Percentiles rank a stretch among this genome's conserved stretches.
Conservation (phyloP, 2,113 vertebrate species). For the Tauraco erythrolophus region DNA sequence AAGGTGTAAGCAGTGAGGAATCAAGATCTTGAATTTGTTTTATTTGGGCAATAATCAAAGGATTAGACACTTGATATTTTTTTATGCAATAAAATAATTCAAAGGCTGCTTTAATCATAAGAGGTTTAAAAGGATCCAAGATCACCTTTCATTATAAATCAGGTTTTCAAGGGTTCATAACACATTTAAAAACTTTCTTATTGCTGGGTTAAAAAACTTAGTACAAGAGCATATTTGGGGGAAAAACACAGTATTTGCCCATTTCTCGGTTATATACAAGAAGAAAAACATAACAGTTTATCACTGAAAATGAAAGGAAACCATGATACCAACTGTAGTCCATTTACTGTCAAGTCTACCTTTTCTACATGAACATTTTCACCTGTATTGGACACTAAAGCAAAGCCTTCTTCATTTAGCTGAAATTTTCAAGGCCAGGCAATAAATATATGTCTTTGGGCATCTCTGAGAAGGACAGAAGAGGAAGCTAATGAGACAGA, state of each 20-base stretch:
- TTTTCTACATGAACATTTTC: neutral
- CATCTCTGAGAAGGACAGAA: neutral
- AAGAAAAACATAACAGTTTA: neutral
- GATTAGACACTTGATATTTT: neutral
- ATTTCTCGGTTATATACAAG: neutral
- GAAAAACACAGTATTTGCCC: neutral
- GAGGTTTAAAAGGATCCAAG: neutral
- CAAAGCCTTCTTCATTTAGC: neutral
- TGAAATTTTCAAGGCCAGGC: neutral
- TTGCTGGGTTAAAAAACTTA: neutral
- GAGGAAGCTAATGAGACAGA: neutral
- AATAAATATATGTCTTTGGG: neutral
- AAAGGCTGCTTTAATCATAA: neutral
- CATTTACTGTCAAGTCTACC: neutral
- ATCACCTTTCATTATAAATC: neutral
- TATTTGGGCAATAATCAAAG: neutral
- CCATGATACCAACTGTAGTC: neutral
- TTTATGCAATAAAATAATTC: neutral
- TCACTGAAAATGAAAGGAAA: neutral
- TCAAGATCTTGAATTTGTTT: neutral
- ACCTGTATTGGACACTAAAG: neutral
- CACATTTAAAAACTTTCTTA: neutral
- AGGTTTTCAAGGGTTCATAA: neutral
- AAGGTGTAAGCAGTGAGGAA: neutral
- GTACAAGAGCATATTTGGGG: neutral